phyloP scores from a whole-genome alignment of 2,113 vertebrate genomes.

The Archilochus colubris region DNA sequence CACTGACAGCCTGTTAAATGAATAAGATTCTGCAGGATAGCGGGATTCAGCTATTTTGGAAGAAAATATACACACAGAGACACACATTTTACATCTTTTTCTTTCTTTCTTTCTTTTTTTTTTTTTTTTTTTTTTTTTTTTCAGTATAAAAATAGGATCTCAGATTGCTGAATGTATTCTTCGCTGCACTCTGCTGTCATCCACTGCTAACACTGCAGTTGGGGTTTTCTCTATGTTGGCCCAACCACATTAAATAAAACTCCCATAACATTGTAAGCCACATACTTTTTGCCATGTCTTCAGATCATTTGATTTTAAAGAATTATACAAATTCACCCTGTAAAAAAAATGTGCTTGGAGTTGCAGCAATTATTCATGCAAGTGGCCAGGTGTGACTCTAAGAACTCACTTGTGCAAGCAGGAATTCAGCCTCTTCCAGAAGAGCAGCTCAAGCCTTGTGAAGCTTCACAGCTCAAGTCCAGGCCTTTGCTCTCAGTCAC shows the following conservation, averaged over 20 bases:
- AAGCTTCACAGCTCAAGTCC: background rate
- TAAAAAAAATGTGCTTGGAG: background rate
- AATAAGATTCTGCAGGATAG: background rate
- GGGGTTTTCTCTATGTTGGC: background rate
- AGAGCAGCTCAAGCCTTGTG: background rate
- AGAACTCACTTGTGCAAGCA: background rate
- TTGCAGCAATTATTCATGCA: background rate
- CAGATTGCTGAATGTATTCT: background rate
- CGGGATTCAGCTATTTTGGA: background rate
- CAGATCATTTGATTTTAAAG: background rate
- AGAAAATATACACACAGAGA: background rate
- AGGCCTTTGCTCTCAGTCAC: background rate
- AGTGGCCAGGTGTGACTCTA: fast-evolving
- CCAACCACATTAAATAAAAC: background rate
- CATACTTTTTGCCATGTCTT: background rate
- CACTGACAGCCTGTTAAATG: constrained; percentile 40
- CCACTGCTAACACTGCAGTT: background rate
- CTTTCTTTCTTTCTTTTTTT: too few relatives aligned
- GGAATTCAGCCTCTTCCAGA: background rate
- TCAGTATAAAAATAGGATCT: background rate
- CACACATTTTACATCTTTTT: background rate
- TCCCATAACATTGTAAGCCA: background rate
- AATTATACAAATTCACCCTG: background rate
- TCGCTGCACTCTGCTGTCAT: background rate
- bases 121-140: background rate